Conservation (phyloP, 1,140 invertebrate genomes). For the Papilio helenus region DNA sequence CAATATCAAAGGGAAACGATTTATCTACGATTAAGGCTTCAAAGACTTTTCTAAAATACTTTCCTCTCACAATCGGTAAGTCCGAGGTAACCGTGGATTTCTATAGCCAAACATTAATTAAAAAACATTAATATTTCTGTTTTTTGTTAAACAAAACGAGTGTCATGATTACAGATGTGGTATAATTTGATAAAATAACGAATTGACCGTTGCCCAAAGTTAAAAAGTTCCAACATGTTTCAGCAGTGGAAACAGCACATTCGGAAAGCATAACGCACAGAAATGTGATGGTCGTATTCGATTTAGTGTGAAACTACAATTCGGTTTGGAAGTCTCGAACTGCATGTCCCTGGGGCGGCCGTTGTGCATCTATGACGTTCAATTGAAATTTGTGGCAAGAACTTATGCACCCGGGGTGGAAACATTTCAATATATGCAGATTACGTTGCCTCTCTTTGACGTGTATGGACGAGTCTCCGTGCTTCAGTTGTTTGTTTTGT, state of each 20-base stretch:
- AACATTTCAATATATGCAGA: constrained; percentile 39
- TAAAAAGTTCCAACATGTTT: not conserved
- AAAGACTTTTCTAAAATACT: constrained; percentile 8
- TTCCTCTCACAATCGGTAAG: not conserved
- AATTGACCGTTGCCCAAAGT: too few species aligned
- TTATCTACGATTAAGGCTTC: constrained; percentile 12
- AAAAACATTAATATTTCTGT: too few species aligned
- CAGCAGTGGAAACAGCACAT: not conserved
- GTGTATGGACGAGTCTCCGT: not conserved
- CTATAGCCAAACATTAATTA: not conserved
- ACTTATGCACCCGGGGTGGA: constrained; percentile 27
- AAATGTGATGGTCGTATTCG: not conserved
- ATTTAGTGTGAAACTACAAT: constrained; percentile 33
- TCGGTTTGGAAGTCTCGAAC: constrained; percentile 34
- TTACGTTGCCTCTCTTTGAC: not conserved
- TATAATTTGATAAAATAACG: too few species aligned
- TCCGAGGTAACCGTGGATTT: not conserved
- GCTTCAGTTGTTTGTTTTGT: not conserved
- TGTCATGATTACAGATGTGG: too few species aligned
- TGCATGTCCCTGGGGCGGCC: constrained; percentile 15
- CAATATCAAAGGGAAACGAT: constrained; percentile 19
- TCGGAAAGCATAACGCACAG: not conserved
- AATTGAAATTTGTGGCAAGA: constrained; percentile 38
- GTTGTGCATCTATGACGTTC: constrained; percentile 30
- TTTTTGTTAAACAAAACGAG: too few species aligned